A percentile compares a stretch with the other conserved stretches of the same genome.
phyloP scores from a whole-genome alignment of 2,888 invertebrate genomes.

The Coelinius sp. region DNA sequence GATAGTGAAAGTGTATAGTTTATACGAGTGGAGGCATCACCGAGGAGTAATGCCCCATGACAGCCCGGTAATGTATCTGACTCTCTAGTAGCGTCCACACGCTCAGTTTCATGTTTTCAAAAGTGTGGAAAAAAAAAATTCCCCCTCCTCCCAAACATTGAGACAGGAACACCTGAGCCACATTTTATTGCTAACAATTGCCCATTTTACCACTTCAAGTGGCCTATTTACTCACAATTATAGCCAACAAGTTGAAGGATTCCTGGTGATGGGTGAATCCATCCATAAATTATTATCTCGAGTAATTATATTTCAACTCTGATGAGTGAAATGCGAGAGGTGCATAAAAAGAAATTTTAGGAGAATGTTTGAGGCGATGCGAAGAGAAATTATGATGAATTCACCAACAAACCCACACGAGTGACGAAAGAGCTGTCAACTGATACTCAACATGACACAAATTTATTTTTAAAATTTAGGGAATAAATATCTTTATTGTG shows the following conservation, averaged over 20 bases:
- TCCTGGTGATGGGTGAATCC: neutral
- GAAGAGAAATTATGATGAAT: conserved; percentile 16
- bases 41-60: conserved; percentile 41
- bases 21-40: neutral
- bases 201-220: neutral
- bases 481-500: neutral
- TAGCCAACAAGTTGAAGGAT: neutral
- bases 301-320: neutral
- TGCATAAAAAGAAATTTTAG: neutral
- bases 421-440: conserved; percentile 19
- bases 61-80: conserved; percentile 40
- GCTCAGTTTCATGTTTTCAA: neutral
- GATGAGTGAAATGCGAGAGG: neutral
- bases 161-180: neutral
- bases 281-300: neutral
- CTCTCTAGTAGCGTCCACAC: conserved; percentile 2
- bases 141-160: neutral
- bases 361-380: neutral
- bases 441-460: neutral
- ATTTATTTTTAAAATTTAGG: neutral
- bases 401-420: neutral
- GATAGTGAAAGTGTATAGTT: conserved; percentile 21
- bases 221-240: conserved; percentile 26
- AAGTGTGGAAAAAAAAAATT: neutral
- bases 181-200: neutral